Percentiles rank a stretch among this genome's conserved stretches.
These are phyloP conservation scores for Exephanes ischioxanthus DNA, from an alignment of 2,888 invertebrate genomes.

Conservation along the genomic window DNA sequence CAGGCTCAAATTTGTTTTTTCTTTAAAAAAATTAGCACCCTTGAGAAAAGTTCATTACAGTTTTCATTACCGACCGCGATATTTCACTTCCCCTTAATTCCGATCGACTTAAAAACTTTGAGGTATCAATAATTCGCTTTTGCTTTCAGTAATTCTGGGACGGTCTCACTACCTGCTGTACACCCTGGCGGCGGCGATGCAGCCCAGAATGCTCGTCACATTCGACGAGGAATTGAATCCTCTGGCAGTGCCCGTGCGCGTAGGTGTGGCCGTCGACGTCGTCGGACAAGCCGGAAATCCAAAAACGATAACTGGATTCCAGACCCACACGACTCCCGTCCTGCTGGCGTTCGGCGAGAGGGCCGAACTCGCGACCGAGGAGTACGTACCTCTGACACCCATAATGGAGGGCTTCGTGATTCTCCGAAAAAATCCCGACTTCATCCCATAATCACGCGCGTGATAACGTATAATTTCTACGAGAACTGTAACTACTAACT, in stretches of 20 bases:
- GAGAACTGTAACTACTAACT: slow-evolving; percentile 54
- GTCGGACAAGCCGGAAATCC: slow-evolving; percentile 99
- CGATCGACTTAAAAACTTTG: no score
- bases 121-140: neutral
- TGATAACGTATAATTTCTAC: slow-evolving; percentile 41
- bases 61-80: no score
- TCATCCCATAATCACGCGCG: slow-evolving; percentile 82
- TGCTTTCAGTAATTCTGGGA: slow-evolving; percentile 92
- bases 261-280: slow-evolving; percentile 98
- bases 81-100: no score
- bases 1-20: no score
- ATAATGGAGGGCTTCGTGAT: slow-evolving; percentile 99
- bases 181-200: slow-evolving; percentile 98
- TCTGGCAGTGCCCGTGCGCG: slow-evolving; percentile 96
- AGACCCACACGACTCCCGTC: slow-evolving; percentile 99
- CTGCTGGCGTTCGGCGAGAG: slow-evolving; percentile 98
- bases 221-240: slow-evolving; percentile 98
- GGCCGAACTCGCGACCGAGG: slow-evolving; percentile 99
- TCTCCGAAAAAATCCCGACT: slow-evolving; percentile 95
- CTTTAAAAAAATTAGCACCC: no score
- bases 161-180: slow-evolving; percentile 98
- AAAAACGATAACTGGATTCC: slow-evolving; percentile 99
- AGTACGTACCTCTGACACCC: slow-evolving; percentile 97
- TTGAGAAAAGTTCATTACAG: no score
- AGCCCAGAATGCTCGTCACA: slow-evolving; percentile 99